Conservation (phyloP, 1,140 invertebrate species). For the Lethocerus indicus region DNA sequence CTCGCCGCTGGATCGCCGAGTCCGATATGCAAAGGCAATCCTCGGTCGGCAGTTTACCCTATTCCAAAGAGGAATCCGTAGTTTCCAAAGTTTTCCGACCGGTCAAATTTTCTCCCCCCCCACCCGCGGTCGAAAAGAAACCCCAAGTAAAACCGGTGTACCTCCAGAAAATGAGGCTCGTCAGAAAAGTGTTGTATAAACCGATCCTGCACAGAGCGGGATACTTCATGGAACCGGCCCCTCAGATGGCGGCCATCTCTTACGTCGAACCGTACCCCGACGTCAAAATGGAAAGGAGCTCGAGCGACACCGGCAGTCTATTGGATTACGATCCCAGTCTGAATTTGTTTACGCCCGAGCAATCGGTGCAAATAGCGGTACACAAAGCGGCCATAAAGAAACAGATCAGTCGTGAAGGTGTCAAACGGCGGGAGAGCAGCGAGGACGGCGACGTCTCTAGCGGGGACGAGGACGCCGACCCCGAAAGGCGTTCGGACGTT, state of each 20-base stretch:
- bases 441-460: slow-evolving; percentile 19
- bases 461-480: slow-evolving; percentile 16
- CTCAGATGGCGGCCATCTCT: slow-evolving; percentile 9
- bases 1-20: slow-evolving; percentile 50
- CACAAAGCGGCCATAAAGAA: slow-evolving; percentile 28
- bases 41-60: too few species aligned
- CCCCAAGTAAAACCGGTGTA: too few species aligned
- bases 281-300: slow-evolving; percentile 1
- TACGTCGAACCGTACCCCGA: slow-evolving; percentile 1
- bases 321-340: slow-evolving; percentile 23
- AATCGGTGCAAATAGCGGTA: slow-evolving; percentile 27
- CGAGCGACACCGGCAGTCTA: slow-evolving; percentile 11
- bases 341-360: slow-evolving; percentile 23
- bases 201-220: slow-evolving; percentile 11
- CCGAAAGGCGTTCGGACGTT: slow-evolving; percentile 9
- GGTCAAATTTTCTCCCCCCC: too few species aligned
- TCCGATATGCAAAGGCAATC: too few species aligned
- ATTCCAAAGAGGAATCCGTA: too few species aligned
- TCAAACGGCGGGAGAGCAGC: slow-evolving; percentile 10
- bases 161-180: too few species aligned
- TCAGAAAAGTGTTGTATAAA: slow-evolving; percentile 1
- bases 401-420: slow-evolving; percentile 22
- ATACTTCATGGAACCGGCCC: slow-evolving; percentile 10
- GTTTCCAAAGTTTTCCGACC: too few species aligned
- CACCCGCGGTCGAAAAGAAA: slow-evolving; percentile 2